phyloP scores from a whole-genome alignment of 1,140 invertebrate species.

The Leptopilina boulardi region DNA sequence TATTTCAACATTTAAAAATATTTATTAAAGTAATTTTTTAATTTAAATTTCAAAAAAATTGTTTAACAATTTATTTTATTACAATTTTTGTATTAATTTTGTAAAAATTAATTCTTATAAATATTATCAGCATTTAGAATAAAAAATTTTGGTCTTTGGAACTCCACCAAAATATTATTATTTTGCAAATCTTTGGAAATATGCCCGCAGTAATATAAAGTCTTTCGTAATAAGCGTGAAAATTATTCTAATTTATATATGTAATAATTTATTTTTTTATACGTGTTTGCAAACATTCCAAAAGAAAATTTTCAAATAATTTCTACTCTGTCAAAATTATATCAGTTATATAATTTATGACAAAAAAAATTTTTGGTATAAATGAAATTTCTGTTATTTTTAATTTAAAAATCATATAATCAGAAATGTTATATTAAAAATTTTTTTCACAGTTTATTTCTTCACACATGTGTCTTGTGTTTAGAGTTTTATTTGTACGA shows the following conservation, averaged over 20 bases:
- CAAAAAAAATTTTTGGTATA: not conserved
- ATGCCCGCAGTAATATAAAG: conserved; percentile 10
- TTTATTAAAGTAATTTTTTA: not conserved
- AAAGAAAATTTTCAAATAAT: not conserved
- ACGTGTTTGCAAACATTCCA: not conserved
- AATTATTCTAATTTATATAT: not conserved
- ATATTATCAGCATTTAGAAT: not conserved
- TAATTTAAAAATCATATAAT: not conserved
- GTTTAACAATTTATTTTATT: no score
- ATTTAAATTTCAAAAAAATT: not conserved
- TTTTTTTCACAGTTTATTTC: not conserved
- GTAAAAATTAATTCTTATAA: no score
- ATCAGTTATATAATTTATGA: not conserved
- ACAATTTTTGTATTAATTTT: no score
- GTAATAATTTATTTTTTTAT: not conserved
- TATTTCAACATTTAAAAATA: not conserved
- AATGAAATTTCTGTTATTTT: not conserved
- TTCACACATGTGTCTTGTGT: not conserved
- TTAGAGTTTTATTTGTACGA: not conserved
- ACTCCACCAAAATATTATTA: conserved; percentile 7
- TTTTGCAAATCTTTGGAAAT: conserved; percentile 9
- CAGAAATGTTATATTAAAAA: not conserved
- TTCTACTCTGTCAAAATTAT: not conserved
- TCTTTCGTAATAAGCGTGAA: conserved; percentile 4
- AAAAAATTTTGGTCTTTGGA: not conserved